phyloP scores from a whole-genome alignment of 2,888 invertebrate genomes.

The Leptinotarsa juncta region DNA sequence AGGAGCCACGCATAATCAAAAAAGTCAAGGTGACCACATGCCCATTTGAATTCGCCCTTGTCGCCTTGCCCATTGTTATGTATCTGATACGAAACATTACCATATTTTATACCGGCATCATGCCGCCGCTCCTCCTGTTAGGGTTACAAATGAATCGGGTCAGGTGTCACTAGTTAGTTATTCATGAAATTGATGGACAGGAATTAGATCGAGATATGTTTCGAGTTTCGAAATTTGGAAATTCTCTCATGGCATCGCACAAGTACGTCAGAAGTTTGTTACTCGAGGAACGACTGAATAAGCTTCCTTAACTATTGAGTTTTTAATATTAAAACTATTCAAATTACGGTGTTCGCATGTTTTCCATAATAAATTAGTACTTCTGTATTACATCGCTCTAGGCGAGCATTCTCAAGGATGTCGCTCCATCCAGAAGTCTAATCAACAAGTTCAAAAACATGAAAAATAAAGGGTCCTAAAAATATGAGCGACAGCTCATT shows the following conservation, averaged over 20 bases:
- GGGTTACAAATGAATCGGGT: slow-evolving; percentile 12
- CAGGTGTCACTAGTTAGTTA: slow-evolving; percentile 24
- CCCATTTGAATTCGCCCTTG: slow-evolving; percentile 29
- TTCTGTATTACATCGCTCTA: neutral
- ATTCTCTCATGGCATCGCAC: neutral
- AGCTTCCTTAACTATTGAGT: neutral
- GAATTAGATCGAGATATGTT: neutral
- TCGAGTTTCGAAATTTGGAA: neutral
- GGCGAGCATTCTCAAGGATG: neutral
- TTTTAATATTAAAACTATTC: slow-evolving; percentile 1
- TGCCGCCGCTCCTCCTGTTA: slow-evolving; percentile 9
- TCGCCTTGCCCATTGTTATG: slow-evolving; percentile 23
- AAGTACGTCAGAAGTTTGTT: neutral
- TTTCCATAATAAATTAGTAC: neutral
- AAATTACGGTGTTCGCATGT: neutral
- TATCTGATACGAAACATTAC: slow-evolving; percentile 17
- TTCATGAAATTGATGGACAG: neutral
- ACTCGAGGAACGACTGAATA: neutral
- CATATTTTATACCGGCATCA: slow-evolving; percentile 22
- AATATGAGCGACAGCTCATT: too few relatives aligned
- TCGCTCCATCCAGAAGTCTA: too few relatives aligned
- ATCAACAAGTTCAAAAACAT: too few relatives aligned
- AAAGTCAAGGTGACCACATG: slow-evolving; percentile 22
- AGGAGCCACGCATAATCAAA: slow-evolving; percentile 6
- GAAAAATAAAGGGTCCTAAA: too few relatives aligned